Percentiles rank a stretch among this genome's conserved stretches.
Evolutionary conservation across 2,113 vertebrate genomes (phyloP).

Genomic region (Lamprologus ornatipinnis): DNA sequence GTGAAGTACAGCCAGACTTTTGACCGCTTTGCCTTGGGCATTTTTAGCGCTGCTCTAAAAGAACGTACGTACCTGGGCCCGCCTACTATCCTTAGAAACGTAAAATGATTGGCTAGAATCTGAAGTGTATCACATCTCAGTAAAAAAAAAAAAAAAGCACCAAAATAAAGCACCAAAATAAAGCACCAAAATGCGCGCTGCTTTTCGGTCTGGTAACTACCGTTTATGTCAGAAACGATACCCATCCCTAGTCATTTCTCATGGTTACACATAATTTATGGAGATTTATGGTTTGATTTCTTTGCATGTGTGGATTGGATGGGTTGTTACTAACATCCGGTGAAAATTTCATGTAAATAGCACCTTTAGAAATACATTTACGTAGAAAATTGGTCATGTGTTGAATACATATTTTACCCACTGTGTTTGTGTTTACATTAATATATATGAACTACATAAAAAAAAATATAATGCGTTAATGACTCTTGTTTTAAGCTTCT

Average conservation of each 20-base stretch:
- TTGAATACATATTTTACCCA: background rate
- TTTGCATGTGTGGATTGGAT: background rate
- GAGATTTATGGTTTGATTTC: background rate
- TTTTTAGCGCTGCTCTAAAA: background rate
- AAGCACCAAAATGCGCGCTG: fast-evolving
- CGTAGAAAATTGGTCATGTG: background rate
- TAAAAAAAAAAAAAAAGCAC: background rate
- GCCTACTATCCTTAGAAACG: fast-evolving
- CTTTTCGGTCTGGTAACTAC: background rate
- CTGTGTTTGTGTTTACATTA: background rate
- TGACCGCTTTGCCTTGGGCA: fast-evolving
- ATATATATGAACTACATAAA: background rate
- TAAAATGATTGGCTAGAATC: background rate
- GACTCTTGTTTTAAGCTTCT: background rate
- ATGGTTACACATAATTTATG: background rate
- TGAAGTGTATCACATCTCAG: fast-evolving
- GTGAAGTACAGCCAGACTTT: background rate
- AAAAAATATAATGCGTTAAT: fast-evolving
- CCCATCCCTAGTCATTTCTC: background rate
- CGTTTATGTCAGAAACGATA: background rate
- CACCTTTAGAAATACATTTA: background rate
- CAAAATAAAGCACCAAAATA: fast-evolving
- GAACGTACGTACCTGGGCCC: fast-evolving
- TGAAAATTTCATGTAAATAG: background rate
- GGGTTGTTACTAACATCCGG: background rate